Evolutionary conservation across 2,797 vertebrate species (phyloP).

Genomic region (Mormyrops boulengeri): DNA sequence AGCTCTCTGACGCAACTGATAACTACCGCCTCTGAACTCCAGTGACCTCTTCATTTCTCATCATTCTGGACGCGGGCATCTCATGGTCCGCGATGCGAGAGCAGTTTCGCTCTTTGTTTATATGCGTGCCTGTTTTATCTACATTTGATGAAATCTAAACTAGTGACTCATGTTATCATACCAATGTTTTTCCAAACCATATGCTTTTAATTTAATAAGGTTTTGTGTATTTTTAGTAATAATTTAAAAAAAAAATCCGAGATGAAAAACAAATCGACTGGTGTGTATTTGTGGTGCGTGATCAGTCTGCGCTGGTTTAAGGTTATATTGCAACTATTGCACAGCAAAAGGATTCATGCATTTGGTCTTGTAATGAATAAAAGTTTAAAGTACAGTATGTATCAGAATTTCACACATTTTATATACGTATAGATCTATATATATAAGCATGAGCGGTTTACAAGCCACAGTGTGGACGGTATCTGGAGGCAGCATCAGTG

Average conservation of each 20-base stretch:
- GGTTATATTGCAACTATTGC: not conserved
- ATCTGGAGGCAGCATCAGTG: not conserved
- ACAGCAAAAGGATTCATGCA: not conserved
- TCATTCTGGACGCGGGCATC: not conserved
- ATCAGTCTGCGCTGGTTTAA: not conserved
- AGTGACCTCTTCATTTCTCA: conserved; percentile 41
- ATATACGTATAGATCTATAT: not conserved
- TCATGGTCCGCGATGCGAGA: not conserved
- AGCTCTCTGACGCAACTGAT: conserved; percentile 41
- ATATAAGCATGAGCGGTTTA: not conserved
- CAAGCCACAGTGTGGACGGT: not conserved
- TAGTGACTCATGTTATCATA: not conserved
- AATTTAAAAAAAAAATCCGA: no score
- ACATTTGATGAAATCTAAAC: not conserved
- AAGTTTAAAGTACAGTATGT: conserved; percentile 25
- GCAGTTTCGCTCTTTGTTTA: not conserved
- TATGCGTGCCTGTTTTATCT: not conserved
- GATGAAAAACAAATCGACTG: not conserved
- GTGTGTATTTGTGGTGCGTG: not conserved
- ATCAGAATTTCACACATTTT: conserved; percentile 10
- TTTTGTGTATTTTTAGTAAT: not conserved
- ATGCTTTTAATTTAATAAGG: not conserved
- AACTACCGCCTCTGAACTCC: conserved; percentile 45
- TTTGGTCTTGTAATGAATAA: not conserved
- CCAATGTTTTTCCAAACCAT: not conserved